Percentiles rank a stretch among this genome's conserved stretches.
phyloP scores from a whole-genome alignment of 2,113 vertebrate species.

The Ochotona curzoniae region DNA sequence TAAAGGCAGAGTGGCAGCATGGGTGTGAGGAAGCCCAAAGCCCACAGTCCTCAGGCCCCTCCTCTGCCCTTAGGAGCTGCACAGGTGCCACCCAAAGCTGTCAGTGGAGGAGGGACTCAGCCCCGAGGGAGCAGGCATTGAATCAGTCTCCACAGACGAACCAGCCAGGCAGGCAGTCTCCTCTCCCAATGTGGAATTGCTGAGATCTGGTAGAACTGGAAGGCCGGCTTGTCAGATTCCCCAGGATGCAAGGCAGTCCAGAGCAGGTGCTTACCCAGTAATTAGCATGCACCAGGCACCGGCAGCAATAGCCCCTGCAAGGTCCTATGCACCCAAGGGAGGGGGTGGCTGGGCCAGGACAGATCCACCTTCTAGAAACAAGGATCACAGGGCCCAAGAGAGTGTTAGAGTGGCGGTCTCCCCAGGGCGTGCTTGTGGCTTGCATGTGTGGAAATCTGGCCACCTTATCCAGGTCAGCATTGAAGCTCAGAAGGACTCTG shows the following conservation, averaged over 20 bases:
- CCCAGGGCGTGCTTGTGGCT: not conserved
- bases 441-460: not conserved
- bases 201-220: constrained; percentile 34
- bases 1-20: accelerated
- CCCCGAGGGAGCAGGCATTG: not conserved
- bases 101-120: not conserved
- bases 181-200: constrained; percentile 32
- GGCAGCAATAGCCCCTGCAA: not conserved
- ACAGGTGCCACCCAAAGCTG: accelerated
- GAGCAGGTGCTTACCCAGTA: not conserved
- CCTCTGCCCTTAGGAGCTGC: not conserved
- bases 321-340: not conserved
- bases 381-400: not conserved
- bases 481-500: not conserved
- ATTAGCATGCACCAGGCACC: not conserved
- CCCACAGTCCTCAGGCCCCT: not conserved
- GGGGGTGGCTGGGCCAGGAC: not conserved
- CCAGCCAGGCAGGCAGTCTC: not conserved
- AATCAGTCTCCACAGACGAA: not conserved
- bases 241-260: constrained; percentile 25
- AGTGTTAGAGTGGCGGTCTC: not conserved
- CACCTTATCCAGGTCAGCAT: not conserved
- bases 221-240: constrained; percentile 51
- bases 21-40: too few species aligned
- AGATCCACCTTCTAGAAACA: not conserved